Conservation (phyloP, 2,888 invertebrate genomes). For the Conistra vaccinii region DNA sequence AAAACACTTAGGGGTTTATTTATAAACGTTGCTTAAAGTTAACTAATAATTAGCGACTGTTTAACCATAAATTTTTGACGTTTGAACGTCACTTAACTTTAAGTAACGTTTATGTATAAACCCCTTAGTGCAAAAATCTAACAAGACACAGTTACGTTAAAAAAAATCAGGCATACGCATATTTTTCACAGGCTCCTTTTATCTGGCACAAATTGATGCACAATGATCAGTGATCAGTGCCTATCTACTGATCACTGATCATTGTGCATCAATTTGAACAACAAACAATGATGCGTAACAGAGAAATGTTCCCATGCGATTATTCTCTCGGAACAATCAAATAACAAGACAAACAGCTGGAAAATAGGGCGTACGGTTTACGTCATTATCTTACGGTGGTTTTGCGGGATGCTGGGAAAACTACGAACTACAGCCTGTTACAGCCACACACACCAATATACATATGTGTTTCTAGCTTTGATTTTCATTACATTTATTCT, state of each 20-base stretch:
- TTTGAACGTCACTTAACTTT: too few species aligned
- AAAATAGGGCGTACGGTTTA: constrained; percentile 73
- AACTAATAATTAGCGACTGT: too few species aligned
- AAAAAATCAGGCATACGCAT: neutral
- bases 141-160: neutral
- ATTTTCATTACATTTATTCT: too few species aligned
- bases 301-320: constrained; percentile 58
- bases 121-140: neutral
- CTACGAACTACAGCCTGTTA: constrained; percentile 42
- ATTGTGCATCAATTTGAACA: too few species aligned
- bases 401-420: constrained; percentile 39
- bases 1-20: too few species aligned
- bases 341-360: constrained; percentile 65
- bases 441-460: neutral
- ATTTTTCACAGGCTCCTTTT: neutral
- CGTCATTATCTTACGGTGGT: constrained; percentile 70
- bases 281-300: constrained; percentile 36
- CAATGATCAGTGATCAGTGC: constrained; percentile 28
- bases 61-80: too few species aligned
- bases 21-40: too few species aligned
- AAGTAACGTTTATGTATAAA: too few species aligned
- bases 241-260: too few species aligned
- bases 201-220: constrained; percentile 1
- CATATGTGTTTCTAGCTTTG: too few species aligned
- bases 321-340: constrained; percentile 60